Evolutionary conservation across 2,113 vertebrate species (phyloP), one percentile per base, ranked within the genome.

Genomic region (Muscicapa adusta): DNA sequence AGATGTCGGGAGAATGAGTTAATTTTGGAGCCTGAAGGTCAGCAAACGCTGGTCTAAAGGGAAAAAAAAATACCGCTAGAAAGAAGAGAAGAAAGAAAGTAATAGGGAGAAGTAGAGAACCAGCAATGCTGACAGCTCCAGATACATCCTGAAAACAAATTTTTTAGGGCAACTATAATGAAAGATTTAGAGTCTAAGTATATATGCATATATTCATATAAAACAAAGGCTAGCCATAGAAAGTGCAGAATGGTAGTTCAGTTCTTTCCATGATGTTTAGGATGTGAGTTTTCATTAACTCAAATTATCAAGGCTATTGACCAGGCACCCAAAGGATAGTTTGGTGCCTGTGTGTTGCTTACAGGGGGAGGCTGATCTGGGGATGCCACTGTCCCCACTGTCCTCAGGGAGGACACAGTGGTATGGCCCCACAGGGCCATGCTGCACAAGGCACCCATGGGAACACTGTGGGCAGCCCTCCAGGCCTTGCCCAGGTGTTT

Each of bases 1-100:
- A 84, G 73, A 77, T 93, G 92, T 95, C 6, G 1, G 86, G 91
- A 92, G 84, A 96, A 91, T 65, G 91, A 95, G 92, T 94, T 94
- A 94, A 93, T 95, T 97, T 90, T 78, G 75, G 83, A 94, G 76
- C 91, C 88, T 89, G 91, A 95, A 96, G 95, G 96, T 96, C 96
- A 93, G 95, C 83, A 95, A 96, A 93, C 65, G 85, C 68, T 63
- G n/a, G 57, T 88, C 76, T 65, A 78, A 95, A 90, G 60, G 60
- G 50, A 23, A 85, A 87, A 91, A 83, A 89, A 63, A 29, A 8
- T 38, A 2, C 72, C 73, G 62, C n/a, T 76, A 62, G 54, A 73
- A 91, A 81, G 10, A 26, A 24, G 5, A 16, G 36, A 76, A 50
- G 47, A 70, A 86, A 74, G 17, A 29, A 75, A n/a, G 18, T 48